Conservation (phyloP, 2,113 vertebrate genomes). For the Hiodon alosoides region DNA sequence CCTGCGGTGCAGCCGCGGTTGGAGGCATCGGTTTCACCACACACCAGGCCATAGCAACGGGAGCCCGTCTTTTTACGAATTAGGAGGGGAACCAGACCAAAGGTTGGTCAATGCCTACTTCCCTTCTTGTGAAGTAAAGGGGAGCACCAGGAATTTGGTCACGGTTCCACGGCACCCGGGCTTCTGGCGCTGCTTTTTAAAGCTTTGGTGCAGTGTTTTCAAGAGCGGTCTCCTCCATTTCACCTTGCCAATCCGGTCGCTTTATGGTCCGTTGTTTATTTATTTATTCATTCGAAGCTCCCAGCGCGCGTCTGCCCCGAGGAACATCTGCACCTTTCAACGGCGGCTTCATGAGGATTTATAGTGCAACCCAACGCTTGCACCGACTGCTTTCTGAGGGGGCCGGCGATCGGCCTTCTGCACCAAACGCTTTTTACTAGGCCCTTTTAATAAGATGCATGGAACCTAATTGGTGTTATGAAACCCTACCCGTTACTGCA, state of each 20-base stretch:
- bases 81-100: neutral
- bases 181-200: neutral
- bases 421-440: slow-evolving; percentile 21
- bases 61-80: neutral
- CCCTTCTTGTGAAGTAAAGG: neutral
- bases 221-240: neutral
- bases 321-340: slow-evolving; percentile 29
- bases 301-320: slow-evolving; percentile 16
- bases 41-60: neutral
- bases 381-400: slow-evolving; percentile 1
- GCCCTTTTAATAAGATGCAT: slow-evolving; percentile 34
- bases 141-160: neutral
- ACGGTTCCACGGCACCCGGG: neutral
- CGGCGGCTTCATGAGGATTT: slow-evolving; percentile 26
- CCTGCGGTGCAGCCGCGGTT: slow-evolving; percentile 13
- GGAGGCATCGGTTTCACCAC: slow-evolving; percentile 3
- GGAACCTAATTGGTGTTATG: slow-evolving; percentile 38
- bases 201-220: neutral
- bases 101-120: neutral
- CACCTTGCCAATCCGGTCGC: neutral
- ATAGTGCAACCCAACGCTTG: slow-evolving; percentile 23
- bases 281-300: neutral
- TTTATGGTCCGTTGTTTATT: neutral
- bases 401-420: slow-evolving; percentile 15
- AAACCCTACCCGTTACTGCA: slow-evolving; percentile 49